Evolutionary conservation across 2,113 vertebrate species (phyloP).

Genomic region (Ceuthmochares aereus): DNA sequence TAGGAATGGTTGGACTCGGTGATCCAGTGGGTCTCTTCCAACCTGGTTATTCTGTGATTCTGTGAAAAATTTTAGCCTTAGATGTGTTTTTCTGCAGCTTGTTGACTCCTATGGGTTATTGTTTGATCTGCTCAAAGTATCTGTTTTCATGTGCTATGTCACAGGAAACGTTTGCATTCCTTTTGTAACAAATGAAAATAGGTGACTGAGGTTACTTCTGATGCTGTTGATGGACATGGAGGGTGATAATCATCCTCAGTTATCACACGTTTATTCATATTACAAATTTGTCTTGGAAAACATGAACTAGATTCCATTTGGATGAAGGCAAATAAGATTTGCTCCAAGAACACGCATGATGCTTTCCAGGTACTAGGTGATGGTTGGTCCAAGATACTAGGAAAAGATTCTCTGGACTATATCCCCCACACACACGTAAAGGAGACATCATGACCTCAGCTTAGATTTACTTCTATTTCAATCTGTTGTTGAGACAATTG

Average conservation of each 20-base stretch:
- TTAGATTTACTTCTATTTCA: background rate
- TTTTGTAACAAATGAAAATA: background rate
- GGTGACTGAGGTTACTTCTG: background rate
- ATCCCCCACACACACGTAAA: background rate
- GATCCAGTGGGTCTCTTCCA: no score
- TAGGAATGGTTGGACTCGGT: no score
- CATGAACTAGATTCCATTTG: background rate
- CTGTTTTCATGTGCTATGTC: background rate
- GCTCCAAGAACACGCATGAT: background rate
- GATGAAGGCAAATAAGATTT: background rate
- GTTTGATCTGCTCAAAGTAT: background rate
- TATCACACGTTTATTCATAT: background rate
- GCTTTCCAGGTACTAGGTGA: background rate
- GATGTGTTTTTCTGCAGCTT: background rate
- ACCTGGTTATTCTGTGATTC: no score
- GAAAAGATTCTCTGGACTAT: background rate
- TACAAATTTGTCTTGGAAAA: background rate
- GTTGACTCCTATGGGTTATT: background rate
- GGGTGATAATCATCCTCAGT: background rate
- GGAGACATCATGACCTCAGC: background rate
- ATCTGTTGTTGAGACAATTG: background rate
- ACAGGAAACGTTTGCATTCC: background rate
- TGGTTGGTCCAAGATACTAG: background rate
- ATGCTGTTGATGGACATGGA: background rate
- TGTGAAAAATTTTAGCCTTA: background rate